phyloP scores from a whole-genome alignment of 2,888 invertebrate genomes.

The Rhaphigaster nebulosa region DNA sequence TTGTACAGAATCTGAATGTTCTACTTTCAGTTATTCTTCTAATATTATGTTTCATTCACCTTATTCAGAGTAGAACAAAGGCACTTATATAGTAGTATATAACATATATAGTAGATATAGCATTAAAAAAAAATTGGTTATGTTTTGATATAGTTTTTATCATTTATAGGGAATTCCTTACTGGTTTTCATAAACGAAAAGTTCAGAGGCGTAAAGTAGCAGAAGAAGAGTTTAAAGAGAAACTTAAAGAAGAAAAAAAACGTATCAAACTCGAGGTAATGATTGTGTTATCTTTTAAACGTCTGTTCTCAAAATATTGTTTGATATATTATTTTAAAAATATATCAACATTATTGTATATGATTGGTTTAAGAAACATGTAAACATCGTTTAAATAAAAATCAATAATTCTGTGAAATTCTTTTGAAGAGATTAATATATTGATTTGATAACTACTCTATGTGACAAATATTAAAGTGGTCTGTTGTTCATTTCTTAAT shows the following conservation, averaged over 20 bases:
- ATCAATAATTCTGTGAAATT: neutral
- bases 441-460: neutral
- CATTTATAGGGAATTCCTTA: conserved; percentile 78
- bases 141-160: neutral
- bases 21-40: too few relatives aligned
- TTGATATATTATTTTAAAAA: neutral
- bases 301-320: neutral
- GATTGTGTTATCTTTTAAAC: neutral
- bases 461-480: too few relatives aligned
- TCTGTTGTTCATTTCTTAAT: too few relatives aligned
- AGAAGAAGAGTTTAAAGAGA: conserved; percentile 78
- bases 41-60: too few relatives aligned
- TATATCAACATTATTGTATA: neutral
- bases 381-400: neutral
- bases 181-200: conserved; percentile 86
- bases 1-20: too few relatives aligned
- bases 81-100: too few relatives aligned
- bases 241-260: conserved; percentile 82
- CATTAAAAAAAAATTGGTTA: too few relatives aligned
- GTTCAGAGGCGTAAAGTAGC: conserved; percentile 82
- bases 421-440: neutral
- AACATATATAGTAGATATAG: too few relatives aligned
- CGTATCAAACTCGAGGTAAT: conserved; percentile 80
- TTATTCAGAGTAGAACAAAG: too few relatives aligned
- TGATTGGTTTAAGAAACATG: neutral